Evolutionary conservation across 1,140 invertebrate species (phyloP), one percentile per base, ranked within the genome.

Genomic region (Macrocentrus cingulum): DNA sequence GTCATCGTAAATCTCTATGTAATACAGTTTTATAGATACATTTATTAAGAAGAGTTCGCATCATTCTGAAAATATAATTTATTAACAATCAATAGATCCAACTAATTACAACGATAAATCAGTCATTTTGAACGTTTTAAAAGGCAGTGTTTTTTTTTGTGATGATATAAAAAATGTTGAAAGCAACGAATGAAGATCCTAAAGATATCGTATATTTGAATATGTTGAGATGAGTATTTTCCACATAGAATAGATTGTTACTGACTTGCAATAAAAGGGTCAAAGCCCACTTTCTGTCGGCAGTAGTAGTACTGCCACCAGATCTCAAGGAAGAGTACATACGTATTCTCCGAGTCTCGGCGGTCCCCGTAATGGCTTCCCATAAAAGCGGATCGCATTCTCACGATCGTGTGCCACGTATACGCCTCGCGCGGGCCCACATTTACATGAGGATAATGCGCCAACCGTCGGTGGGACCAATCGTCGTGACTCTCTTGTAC

Each of bases 221-320:
- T 34, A 34, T 34, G 11, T 34, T 6, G 6, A n/a, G n/a, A n/a
- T n/a, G n/a, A n/a, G n/a, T n/a, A n/a, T n/a, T n/a, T n/a, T n/a
- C n/a, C n/a, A n/a, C n/a, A n/a, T n/a, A n/a, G n/a, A n/a, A n/a
- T n/a, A n/a, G n/a, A n/a, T n/a, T n/a, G n/a, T n/a, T n/a, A n/a
- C n/a, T n/a, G n/a, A n/a, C n/a, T n/a, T n/a, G n/a, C n/a, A n/a
- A 59, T 59, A 62, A 53, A 62, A 62, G 25, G 61, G 61, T 62
- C 61, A 62, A 59, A 59, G 53, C 61, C 61, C 61, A 62, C 61
- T 62, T 62, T 62, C 61, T 55, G n/a, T n/a, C n/a, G n/a, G n/a
- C n/a, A n/a, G n/a, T 62, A 29, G 34, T 16, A 25, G 36, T 37
- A 52, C 48, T 34, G 25, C 37, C 34, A 19, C 23, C 37, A 52